These are phyloP conservation scores for Colletes gigas DNA, from an alignment of 1,140 invertebrate genomes.

Conservation along the genomic window DNA sequence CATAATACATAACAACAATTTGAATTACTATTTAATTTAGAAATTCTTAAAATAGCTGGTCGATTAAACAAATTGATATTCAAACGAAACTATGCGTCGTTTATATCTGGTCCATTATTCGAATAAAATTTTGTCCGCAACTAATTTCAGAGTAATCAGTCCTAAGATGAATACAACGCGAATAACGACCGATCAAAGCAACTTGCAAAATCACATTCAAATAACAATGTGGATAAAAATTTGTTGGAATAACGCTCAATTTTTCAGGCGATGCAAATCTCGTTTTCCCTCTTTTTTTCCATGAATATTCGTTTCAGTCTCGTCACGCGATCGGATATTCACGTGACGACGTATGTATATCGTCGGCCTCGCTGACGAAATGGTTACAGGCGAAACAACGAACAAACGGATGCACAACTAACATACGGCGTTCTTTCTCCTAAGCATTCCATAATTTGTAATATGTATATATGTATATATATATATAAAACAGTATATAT, in stretches of 20 bases:
- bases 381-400: constrained; percentile 64
- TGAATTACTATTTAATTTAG: too few species aligned
- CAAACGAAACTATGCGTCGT: background rate
- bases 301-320: constrained; percentile 3
- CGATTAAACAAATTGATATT: too few species aligned
- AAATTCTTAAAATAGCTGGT: too few species aligned
- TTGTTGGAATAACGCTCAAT: background rate
- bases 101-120: background rate
- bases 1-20: too few species aligned
- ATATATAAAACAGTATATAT: constrained; percentile 54
- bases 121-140: background rate
- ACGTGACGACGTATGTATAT: background rate
- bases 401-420: constrained; percentile 76
- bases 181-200: background rate
- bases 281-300: background rate
- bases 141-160: background rate
- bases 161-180: background rate
- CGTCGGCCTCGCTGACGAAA: constrained; percentile 42
- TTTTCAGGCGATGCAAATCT: constrained; percentile 1
- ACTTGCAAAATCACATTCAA: background rate
- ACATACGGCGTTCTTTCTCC: constrained; percentile 70
- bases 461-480: constrained; percentile 48
- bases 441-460: constrained; percentile 74
- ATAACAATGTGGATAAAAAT: background rate
- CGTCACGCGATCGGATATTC: background rate